A percentile compares a stretch with the other conserved stretches of the same genome.
phyloP scores from a whole-genome alignment of 2,797 vertebrate genomes.

The Lepidocolaptes lacrymiger region DNA sequence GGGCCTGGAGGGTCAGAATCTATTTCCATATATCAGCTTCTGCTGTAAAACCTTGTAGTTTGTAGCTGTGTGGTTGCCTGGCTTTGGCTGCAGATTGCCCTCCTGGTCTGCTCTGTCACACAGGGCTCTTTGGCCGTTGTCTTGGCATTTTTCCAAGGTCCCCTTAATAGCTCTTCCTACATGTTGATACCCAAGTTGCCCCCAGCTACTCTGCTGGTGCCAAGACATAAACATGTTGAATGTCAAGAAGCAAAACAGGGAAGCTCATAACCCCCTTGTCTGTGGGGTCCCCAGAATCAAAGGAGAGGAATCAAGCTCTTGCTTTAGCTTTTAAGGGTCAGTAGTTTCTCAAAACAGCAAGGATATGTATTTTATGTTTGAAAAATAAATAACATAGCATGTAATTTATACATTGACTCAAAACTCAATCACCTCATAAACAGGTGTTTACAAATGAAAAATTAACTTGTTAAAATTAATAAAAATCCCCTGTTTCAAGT shows the following conservation, averaged over 20 bases:
- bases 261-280: not conserved
- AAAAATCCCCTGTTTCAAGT: not conserved
- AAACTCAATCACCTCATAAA: constrained; percentile 14
- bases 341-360: constrained; percentile 10
- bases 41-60: not conserved
- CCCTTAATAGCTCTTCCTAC: not conserved
- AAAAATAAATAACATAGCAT: not conserved
- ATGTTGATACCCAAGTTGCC: fast-evolving
- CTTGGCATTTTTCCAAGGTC: not conserved
- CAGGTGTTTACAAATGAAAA: constrained; percentile 17
- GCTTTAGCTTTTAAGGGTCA: not conserved
- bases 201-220: not conserved
- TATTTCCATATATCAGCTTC: constrained; percentile 52
- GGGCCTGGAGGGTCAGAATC: constrained; percentile 50
- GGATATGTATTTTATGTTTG: constrained; percentile 12
- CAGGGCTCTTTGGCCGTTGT: fast-evolving
- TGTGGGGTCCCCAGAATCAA: not conserved
- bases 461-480: not conserved
- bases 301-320: not conserved
- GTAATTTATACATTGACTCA: not conserved
- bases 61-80: not conserved
- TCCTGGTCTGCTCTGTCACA: not conserved
- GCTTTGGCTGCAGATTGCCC: not conserved
- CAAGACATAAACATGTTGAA: not conserved
- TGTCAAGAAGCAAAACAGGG: not conserved